Conservation (phyloP, 2,888 invertebrate genomes). For the Drosophila atroscutellata region DNA sequence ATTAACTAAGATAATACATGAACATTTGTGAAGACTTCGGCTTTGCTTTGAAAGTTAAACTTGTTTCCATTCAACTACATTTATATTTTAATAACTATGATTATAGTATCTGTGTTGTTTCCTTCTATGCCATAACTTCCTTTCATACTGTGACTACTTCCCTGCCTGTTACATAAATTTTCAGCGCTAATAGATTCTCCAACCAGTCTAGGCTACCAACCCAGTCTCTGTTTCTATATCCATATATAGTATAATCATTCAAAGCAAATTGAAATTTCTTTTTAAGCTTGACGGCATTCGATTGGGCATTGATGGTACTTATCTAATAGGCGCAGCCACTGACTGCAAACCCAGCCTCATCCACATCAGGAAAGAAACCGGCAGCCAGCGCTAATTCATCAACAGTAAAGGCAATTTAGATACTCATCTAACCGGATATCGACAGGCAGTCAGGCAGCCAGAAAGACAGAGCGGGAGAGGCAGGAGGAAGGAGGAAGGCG, state of each 20-base stretch:
- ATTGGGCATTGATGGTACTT: slow-evolving; percentile 62
- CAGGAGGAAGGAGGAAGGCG: slow-evolving; percentile 44
- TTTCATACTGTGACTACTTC: slow-evolving; percentile 1
- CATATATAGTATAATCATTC: slow-evolving; percentile 57
- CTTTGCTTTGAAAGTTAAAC: not conserved
- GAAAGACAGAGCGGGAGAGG: slow-evolving; percentile 6
- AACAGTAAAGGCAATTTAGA: slow-evolving; percentile 81
- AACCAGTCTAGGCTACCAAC: slow-evolving; percentile 1
- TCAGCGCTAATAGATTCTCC: not conserved
- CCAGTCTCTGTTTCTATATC: slow-evolving; percentile 1
- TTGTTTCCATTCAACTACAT: not conserved
- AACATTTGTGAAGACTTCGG: not conserved
- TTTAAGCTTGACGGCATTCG: slow-evolving; percentile 36
- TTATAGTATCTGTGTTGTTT: not conserved
- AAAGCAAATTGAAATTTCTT: slow-evolving; percentile 76
- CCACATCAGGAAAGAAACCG: slow-evolving; percentile 36
- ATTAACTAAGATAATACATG: not conserved
- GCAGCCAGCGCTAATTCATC: slow-evolving; percentile 75
- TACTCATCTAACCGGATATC: slow-evolving; percentile 82
- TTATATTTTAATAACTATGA: not conserved
- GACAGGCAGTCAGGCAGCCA: slow-evolving; percentile 64
- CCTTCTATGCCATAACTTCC: not conserved
- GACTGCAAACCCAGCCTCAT: slow-evolving; percentile 14
- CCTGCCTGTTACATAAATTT: slow-evolving; percentile 5
- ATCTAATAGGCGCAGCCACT: slow-evolving; percentile 58